A percentile compares a stretch with the other conserved stretches of the same genome.
phyloP scores from a whole-genome alignment of 2,888 invertebrate species.

The Ellobium chinense region DNA sequence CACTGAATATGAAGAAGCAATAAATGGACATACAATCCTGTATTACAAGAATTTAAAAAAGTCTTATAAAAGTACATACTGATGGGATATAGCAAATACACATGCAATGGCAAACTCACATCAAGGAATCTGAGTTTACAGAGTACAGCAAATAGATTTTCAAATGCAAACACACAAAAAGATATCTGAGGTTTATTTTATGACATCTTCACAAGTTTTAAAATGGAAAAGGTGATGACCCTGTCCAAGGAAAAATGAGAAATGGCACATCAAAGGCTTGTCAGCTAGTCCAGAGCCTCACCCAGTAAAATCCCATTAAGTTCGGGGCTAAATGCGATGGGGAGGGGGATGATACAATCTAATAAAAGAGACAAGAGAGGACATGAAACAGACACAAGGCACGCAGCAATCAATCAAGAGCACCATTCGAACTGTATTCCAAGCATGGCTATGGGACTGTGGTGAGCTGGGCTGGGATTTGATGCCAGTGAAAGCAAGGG shows the following conservation, averaged over 20 bases:
- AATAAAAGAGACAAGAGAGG: slow-evolving; percentile 42
- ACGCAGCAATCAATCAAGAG: slow-evolving; percentile 43
- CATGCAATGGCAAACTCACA: no score
- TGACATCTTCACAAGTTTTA: no score
- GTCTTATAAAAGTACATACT: no score
- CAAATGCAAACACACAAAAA: no score
- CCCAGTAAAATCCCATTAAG: slow-evolving; percentile 37
- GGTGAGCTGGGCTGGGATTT: slow-evolving; percentile 30
- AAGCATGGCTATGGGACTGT: slow-evolving; percentile 32
- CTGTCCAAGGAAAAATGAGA: background rate
- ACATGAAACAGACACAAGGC: slow-evolving; percentile 29
- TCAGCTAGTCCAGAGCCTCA: slow-evolving; percentile 24
- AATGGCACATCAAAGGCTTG: slow-evolving; percentile 13
- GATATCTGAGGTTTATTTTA: no score
- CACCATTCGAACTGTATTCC: slow-evolving; percentile 30
- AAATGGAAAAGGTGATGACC: no score
- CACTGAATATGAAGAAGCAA: no score
- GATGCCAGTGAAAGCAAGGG: slow-evolving; percentile 39
- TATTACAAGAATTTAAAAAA: background rate
- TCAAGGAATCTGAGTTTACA: no score
- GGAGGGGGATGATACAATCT: slow-evolving; percentile 42
- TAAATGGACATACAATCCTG: slow-evolving; percentile 28
- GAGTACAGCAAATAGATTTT: no score
- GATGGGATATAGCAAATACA: no score
- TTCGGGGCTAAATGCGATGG: slow-evolving; percentile 31